Conservation (phyloP, 1,140 invertebrate species). For the Eurosta solidaginis region DNA sequence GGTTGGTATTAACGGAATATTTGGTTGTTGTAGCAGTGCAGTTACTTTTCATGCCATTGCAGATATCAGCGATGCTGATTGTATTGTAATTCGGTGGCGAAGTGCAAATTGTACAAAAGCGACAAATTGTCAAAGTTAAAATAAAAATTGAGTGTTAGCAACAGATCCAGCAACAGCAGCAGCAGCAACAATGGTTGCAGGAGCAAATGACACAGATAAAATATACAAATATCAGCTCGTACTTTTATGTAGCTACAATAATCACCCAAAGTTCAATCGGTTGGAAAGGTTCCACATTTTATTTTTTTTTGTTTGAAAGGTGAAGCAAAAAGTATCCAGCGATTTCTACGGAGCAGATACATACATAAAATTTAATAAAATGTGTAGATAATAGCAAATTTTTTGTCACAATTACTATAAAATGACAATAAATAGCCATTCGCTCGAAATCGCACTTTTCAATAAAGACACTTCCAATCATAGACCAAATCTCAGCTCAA, state of each 20-base stretch:
- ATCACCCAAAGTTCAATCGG: slow-evolving; percentile 11
- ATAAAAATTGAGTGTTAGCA: slow-evolving; percentile 11
- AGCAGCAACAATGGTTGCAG: not conserved
- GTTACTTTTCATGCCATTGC: not conserved
- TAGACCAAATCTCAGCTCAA: too few species aligned
- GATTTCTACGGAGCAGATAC: not conserved
- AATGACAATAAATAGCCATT: too few species aligned
- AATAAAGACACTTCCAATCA: too few species aligned
- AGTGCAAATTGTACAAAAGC: slow-evolving; percentile 12
- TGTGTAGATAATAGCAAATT: too few species aligned
- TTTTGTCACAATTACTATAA: too few species aligned
- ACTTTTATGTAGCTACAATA: too few species aligned
- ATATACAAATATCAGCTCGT: not conserved
- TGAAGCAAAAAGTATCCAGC: not conserved
- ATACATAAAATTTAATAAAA: too few species aligned
- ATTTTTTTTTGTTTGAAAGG: not conserved
- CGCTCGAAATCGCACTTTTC: too few species aligned
- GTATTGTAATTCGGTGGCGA: slow-evolving; percentile 20
- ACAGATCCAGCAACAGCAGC: not conserved
- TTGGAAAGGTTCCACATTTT: not conserved
- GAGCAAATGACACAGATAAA: not conserved
- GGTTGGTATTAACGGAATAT: too few species aligned
- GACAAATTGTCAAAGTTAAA: slow-evolving; percentile 21
- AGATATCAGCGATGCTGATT: slow-evolving; percentile 2
- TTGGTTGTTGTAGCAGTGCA: too few species aligned